A percentile compares a stretch with the other conserved stretches of the same genome.
These are phyloP conservation scores for Semicossyphus pulcher DNA, from an alignment of 2,113 vertebrate species.

Conservation along the genomic window DNA sequence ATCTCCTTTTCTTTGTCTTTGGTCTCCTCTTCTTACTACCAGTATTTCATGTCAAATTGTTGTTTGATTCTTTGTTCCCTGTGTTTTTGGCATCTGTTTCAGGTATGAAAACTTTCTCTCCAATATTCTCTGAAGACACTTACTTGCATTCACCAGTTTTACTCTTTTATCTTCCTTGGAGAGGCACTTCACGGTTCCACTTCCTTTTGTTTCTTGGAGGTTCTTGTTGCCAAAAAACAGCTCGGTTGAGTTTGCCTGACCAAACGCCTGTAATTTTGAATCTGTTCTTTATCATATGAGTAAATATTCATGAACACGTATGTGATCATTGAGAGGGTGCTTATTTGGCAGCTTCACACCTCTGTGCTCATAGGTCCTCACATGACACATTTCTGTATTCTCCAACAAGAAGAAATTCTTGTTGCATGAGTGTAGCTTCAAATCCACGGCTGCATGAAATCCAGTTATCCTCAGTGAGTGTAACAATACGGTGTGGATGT, in stretches of 20 bases:
- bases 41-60: conserved; percentile 10
- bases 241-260: background rate
- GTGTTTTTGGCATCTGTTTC: conserved; percentile 34
- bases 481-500: background rate
- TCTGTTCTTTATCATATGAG: conserved; percentile 6
- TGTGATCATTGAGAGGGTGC: background rate
- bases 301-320: conserved; percentile 13
- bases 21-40: background rate
- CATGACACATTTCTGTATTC: background rate
- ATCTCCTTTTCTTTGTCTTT: background rate
- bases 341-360: background rate
- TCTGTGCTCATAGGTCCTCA: background rate
- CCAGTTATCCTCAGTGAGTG: background rate
- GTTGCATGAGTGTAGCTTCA: background rate
- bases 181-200: background rate
- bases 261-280: background rate
- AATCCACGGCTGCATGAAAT: background rate
- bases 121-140: background rate
- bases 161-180: conserved; percentile 8
- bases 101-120: background rate
- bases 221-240: background rate
- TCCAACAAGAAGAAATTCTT: background rate
- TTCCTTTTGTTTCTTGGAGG: background rate
- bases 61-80: conserved; percentile 4
- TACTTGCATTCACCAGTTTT: conserved; percentile 20